These are phyloP conservation scores for Azemiops feae DNA, from an alignment of 2,113 vertebrate species.

Conservation along the genomic window DNA sequence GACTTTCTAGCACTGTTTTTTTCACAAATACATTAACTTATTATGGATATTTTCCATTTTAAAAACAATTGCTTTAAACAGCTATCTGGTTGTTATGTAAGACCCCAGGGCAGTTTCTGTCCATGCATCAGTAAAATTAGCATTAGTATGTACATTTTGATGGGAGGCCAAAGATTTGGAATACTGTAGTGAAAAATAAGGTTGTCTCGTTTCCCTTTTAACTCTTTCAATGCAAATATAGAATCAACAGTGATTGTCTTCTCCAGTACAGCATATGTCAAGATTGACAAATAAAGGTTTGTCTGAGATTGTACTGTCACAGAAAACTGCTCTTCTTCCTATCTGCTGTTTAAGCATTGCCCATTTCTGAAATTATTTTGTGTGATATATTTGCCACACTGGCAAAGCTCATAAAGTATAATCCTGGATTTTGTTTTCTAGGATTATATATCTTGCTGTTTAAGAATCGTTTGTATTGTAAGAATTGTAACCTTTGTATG, in stretches of 20 bases:
- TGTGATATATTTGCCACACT: background rate
- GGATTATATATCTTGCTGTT: background rate
- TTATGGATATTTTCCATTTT: background rate
- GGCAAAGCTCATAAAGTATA: background rate
- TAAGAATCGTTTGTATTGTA: background rate
- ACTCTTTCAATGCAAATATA: background rate
- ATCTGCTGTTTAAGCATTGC: background rate
- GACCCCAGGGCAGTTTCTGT: background rate
- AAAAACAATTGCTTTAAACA: background rate
- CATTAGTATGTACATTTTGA: constrained; percentile 1
- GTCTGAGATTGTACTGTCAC: background rate
- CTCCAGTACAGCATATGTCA: background rate
- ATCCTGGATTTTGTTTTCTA: rapidly evolving
- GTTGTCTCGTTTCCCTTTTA: background rate
- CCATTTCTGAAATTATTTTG: background rate
- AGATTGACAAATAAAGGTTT: background rate
- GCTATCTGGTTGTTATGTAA: background rate
- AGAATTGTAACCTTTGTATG: background rate
- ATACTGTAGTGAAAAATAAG: background rate
- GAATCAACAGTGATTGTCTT: background rate
- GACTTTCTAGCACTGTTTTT: background rate
- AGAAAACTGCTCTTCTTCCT: background rate
- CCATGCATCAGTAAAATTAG: constrained; percentile 4
- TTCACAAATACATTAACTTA: background rate
- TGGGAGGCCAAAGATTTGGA: background rate